A percentile compares a stretch with the other conserved stretches of the same genome.
phyloP scores from a whole-genome alignment of 2,888 invertebrate genomes.

The Ariolimax columbianus region DNA sequence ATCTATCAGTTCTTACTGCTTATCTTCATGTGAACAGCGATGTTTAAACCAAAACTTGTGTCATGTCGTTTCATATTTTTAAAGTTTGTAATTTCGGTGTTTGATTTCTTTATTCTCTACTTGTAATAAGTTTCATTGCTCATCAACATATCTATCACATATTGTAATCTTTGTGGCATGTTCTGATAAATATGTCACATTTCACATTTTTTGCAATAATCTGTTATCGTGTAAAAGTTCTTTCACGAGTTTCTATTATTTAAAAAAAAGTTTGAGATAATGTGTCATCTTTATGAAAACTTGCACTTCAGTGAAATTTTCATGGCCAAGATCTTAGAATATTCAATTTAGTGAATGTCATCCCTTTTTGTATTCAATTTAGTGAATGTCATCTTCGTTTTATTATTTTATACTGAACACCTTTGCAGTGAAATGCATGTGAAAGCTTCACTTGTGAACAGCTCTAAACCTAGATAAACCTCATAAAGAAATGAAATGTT shows the following conservation, averaged over 20 bases:
- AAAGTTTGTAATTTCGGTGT: constrained; percentile 20
- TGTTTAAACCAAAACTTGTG: not conserved
- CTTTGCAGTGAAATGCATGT: not conserved
- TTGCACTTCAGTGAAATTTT: not conserved
- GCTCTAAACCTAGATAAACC: no score
- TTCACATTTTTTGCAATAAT: not conserved
- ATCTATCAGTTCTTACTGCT: not conserved
- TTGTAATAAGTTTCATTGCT: not conserved
- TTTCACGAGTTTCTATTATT: not conserved
- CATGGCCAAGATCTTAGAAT: not conserved
- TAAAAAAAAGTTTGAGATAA: not conserved
- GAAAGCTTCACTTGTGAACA: not conserved
- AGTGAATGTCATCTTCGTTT: not conserved
- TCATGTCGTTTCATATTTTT: not conserved
- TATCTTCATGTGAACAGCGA: not conserved
- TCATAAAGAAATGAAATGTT: no score
- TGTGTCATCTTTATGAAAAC: not conserved
- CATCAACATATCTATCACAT: not conserved
- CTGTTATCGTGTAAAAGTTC: not conserved
- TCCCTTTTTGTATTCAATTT: not conserved
- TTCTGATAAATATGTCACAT: not conserved
- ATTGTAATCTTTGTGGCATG: not conserved
- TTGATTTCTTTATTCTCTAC: constrained; percentile 13
- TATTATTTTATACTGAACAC: not conserved
- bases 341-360: not conserved